phyloP scores from a whole-genome alignment of 1,140 invertebrate species.

The Lordiphosa stackelbergi region DNA sequence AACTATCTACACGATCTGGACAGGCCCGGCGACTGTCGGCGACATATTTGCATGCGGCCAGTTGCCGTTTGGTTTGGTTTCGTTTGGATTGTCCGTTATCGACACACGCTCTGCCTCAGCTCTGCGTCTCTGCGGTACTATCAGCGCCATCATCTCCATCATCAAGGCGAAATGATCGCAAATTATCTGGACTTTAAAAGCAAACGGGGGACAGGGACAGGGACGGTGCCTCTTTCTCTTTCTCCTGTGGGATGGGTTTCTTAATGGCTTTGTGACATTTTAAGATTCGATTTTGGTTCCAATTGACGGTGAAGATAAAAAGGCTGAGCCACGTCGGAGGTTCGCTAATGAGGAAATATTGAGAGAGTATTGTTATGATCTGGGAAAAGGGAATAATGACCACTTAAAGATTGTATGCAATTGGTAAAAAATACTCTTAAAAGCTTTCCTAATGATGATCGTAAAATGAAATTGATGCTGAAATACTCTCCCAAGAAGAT shows the following conservation, averaged over 20 bases:
- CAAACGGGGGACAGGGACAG: no score
- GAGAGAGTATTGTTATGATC: no score
- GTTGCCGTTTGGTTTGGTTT: no score
- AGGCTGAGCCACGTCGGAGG: background rate
- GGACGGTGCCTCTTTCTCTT: background rate
- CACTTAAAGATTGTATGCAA: no score
- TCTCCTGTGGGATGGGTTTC: conserved; percentile 18
- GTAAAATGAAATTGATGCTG: no score
- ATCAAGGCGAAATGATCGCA: conserved; percentile 68
- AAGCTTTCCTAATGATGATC: no score
- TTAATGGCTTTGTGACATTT: conserved; percentile 64
- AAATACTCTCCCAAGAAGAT: no score
- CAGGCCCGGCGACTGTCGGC: conserved; percentile 28
- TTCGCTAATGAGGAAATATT: no score
- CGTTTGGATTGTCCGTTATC: no score
- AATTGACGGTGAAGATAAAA: conserved; percentile 49
- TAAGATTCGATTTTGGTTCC: conserved; percentile 52
- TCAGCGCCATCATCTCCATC: conserved; percentile 69
- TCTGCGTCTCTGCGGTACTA: conserved; percentile 8
- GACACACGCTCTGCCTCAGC: conserved; percentile 6
- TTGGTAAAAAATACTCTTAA: no score
- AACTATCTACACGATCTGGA: conserved; percentile 70
- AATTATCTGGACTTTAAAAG: conserved; percentile 58
- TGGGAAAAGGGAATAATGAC: no score
- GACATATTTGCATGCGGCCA: conserved; percentile 57